Evolutionary conservation across 1,140 invertebrate genomes (phyloP), one percentile per base, ranked within the genome.

Genomic region (Ostrea edulis): DNA sequence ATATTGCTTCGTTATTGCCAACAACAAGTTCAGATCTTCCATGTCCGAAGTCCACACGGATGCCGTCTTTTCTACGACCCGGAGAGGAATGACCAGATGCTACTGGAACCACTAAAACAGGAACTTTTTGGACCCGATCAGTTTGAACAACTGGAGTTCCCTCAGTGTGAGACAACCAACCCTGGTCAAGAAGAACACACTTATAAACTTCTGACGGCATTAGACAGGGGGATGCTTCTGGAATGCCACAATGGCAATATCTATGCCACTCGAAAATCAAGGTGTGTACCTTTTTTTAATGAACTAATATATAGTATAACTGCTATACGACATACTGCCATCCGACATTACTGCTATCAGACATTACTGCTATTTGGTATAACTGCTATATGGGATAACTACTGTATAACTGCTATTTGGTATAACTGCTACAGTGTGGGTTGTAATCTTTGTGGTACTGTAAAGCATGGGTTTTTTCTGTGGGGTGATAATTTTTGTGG

Each of bases 211-310:
- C 82, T 91, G 68, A 84, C 68, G 55, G 84, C 83, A n/a, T 53
- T 90, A 51, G 90, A 92, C 22, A 65, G 89, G 52, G 90, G 91
- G 20, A n/a, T 92, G 4, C 51, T 86, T 0, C 20, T 91, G 11
- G 82, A 89, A 51, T 84, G 84, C 62, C 54, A 87, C 12, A 54
- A 89, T 62, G 89, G 90, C 14, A 87, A 85, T 83, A 86, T 92
- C 14, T 92, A 89, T 77, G 91, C 90, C 12, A 89, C 88, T 20
- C 62, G 91, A 77, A 90, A 89, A 84, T 92, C 90, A 81, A 90
- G 89, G 91, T 92, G 12, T 84, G 89, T 77, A 62, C 55, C 17
- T 3, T 14, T 20, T 14, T 0, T 62, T 20, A 62, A 62, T 62
- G 14, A 44, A 44, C 35, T 44, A 44, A 1, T 44, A 44, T 44